A percentile compares a stretch with the other conserved stretches of the same genome.
phyloP scores from a whole-genome alignment of 35 echinoderm and acorn worm species.

The Apostichopus japonicus region DNA sequence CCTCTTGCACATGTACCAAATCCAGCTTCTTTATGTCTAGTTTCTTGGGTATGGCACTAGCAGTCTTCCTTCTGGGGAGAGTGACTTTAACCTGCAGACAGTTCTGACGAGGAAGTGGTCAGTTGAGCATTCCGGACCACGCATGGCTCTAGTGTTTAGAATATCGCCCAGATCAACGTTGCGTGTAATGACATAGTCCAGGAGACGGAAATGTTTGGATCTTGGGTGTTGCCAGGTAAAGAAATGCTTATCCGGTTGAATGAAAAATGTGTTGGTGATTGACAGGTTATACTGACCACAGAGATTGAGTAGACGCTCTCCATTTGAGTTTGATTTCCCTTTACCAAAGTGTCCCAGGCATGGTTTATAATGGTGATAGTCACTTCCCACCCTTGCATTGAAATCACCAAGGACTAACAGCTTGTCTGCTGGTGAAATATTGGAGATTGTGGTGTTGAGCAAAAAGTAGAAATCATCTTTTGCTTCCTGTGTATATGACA shows the following conservation, averaged over 20 bases:
- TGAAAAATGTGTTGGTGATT: conserved; percentile 70
- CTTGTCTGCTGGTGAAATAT: conserved; percentile 17
- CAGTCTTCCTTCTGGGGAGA: conserved; percentile 11
- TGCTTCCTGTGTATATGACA: conserved; percentile 42
- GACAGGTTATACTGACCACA: conserved; percentile 54
- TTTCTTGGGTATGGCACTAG: conserved; percentile 37
- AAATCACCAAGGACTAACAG: conserved; percentile 36
- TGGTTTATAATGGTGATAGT: not conserved
- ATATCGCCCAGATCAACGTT: conserved; percentile 25
- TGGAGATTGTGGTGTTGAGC: not conserved
- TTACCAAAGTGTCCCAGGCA: conserved; percentile 53
- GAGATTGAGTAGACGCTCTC: conserved; percentile 53
- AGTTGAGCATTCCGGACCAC: conserved; percentile 57
- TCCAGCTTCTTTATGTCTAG: conserved; percentile 40
- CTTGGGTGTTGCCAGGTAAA: conserved; percentile 71
- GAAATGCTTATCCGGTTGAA: conserved; percentile 58
- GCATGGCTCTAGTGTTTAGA: conserved; percentile 44
- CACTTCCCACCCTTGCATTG: conserved; percentile 39
- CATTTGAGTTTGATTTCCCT: conserved; percentile 63
- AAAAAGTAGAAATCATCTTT: conserved; percentile 59
- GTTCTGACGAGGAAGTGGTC: conserved; percentile 57
- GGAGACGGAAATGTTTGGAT: conserved; percentile 69
- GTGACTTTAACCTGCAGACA: conserved; percentile 24
- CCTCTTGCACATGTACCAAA: not conserved
- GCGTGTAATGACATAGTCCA: conserved; percentile 70